These are phyloP conservation scores for Eurystomus gularis DNA, from an alignment of 2,113 vertebrate genomes.

Conservation along the genomic window DNA sequence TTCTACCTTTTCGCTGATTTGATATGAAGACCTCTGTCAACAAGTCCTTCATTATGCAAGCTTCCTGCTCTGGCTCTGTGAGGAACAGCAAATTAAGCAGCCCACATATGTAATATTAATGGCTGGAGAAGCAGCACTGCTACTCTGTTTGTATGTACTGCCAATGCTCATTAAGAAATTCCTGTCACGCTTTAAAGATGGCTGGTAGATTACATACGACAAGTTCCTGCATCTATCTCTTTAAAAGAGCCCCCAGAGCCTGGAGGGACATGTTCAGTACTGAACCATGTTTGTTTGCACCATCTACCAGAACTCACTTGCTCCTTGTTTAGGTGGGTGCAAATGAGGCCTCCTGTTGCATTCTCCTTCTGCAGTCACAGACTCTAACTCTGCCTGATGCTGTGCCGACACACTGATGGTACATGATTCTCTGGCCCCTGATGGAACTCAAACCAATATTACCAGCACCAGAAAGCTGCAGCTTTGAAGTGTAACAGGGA, in stretches of 20 bases:
- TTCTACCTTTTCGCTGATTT: background rate
- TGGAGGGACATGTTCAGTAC: background rate
- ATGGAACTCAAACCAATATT: background rate
- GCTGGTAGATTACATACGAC: background rate
- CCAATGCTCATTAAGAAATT: background rate
- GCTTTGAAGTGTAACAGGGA: background rate
- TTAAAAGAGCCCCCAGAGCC: background rate
- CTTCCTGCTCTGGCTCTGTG: background rate
- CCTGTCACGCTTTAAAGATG: background rate
- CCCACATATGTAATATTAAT: slow-evolving; percentile 35
- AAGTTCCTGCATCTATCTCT: background rate
- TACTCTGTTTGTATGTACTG: background rate
- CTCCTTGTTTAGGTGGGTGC: background rate
- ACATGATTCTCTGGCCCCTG: background rate
- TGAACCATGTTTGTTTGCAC: rapidly evolving
- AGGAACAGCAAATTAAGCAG: slow-evolving; percentile 12
- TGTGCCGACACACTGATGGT: background rate
- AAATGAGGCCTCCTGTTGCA: background rate
- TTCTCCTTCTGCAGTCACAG: background rate
- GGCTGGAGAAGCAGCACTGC: slow-evolving; percentile 1
- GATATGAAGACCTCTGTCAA: slow-evolving; percentile 43
- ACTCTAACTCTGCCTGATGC: rapidly evolving
- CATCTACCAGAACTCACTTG: background rate
- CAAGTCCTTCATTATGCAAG: slow-evolving; percentile 43
- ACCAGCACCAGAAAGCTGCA: background rate